Evolutionary conservation across 2,888 invertebrate species (phyloP), one percentile per base, ranked within the genome.

Genomic region (Leptothorax acervorum): DNA sequence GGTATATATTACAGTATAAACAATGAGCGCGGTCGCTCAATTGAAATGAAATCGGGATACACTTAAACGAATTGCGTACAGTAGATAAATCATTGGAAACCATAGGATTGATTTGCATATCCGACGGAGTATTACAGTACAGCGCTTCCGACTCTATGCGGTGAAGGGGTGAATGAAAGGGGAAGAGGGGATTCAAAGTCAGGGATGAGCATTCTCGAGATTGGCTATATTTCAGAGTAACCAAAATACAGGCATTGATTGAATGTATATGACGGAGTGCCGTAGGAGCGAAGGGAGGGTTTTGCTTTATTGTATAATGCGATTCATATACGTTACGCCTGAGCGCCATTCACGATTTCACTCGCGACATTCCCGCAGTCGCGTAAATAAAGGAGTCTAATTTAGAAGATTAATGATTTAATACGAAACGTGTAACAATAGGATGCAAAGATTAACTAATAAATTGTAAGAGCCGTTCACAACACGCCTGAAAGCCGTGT

Each of bases 1-100:
- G 48, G 9, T 18, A 48, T 68, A 71, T 45, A 18, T 15, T 45
- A 12, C 42, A 9, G 42, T 48, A 48, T 48, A 65, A 88, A 88
- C 78, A 88, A 86, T 84, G 79, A 84, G 79, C 85, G 88, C 88
- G 88, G 85, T 81, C 66, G 90, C 87, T 90, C 92, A 93, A 93
- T 92, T 92, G 92, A 93, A 93, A 92, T 93, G 92, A 92, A 94
- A 94, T 94, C 93, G 93, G 92, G 92, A 92, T 94, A 94, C 95
- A 94, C 95, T 95, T 94, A 95, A 94, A 94, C 94, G 93, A 94
- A 95, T 95, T 95, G 94, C 94, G 88, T 91, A 83, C 84, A 85
- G 86, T 82, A 89, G 87, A 93, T 94, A 94, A 95, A 95, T 95
- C 94, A 93, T 92, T 92, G 92, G 90, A 89, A 92, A 92, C 90